Evolutionary conservation across 2,113 vertebrate species (phyloP), one percentile per base, ranked within the genome.

Genomic region (Corythornis vintsioides): DNA sequence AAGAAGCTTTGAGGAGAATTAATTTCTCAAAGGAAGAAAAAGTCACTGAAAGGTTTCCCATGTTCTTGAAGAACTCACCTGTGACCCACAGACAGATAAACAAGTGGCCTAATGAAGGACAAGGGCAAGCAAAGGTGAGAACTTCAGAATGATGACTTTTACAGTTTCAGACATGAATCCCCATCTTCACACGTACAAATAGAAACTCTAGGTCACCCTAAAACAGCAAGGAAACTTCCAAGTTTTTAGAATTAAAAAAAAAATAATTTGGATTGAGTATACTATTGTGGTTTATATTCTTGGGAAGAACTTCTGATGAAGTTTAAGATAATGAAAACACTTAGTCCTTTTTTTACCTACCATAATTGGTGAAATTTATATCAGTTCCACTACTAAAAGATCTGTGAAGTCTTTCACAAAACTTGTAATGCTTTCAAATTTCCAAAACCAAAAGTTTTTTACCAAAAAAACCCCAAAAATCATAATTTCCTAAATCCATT

Each of bases 1-100:
- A 88, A 83, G 69, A 94, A 78, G 47, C 55, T 83, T 60, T 76
- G 66, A 79, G 42, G 38, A 79, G 63, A 90, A 94, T 70, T 89
- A 84, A 93, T 89, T 82, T 85, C 92, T 89, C 81, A 92, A 76
- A 89, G 71, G 81, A 61, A 83, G 90, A 79, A 76, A 53, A 8
- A 16, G 59, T 24, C 63, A 59, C 38, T 66, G 52, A 45, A 70
- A 83, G 59, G 40, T 80, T 85, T 71, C 47, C 43, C 7, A 1
- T 52, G 64, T 20, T 79, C 47, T 63, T 55, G 60, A 87, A 70
- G 38, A 87, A 26, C 47, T 70, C 83, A 94, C 66, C 81, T 90
- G 59, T 84, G 81, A 70, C 66, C 53, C 50, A 35, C 50, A 79
- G 31, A 38, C 6, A 71, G 26, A 84, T 16, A 90, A 75, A 93